A percentile compares a stretch with the other conserved stretches of the same genome.
Conservation (phyloP, 2,888 invertebrate species). For the Phortica okadai region DNA sequence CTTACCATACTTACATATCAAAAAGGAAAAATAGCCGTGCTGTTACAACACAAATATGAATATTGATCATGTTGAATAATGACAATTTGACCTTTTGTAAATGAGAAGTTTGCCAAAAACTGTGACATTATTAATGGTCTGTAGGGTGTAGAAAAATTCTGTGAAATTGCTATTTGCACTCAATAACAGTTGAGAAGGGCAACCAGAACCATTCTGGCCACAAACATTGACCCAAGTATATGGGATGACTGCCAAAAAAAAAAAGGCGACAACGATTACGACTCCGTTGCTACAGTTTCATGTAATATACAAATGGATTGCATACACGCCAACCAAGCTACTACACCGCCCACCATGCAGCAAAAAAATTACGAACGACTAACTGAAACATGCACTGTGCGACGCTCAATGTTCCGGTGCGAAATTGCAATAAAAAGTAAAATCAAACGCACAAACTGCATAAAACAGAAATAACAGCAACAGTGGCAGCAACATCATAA, state of each 20-base stretch:
- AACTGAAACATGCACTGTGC: neutral
- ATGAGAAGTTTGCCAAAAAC: no score
- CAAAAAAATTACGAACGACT: no score
- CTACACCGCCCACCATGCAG: neutral
- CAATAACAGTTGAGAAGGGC: constrained; percentile 71
- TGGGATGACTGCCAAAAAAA: constrained; percentile 68
- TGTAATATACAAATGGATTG: constrained; percentile 2
- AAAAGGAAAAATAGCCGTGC: no score
- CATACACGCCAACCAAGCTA: neutral
- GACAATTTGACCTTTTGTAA: no score
- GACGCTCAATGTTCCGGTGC: neutral
- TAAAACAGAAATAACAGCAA: constrained; percentile 31
- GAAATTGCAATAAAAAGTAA: constrained; percentile 10
- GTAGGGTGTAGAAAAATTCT: constrained; percentile 57
- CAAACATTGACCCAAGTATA: constrained; percentile 66
- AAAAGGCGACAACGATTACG: constrained; percentile 47
- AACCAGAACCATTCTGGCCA: constrained; percentile 74
- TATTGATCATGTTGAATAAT: no score
- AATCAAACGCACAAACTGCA: constrained; percentile 16
- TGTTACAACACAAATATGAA: no score
- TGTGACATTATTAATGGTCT: no score
- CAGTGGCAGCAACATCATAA: constrained; percentile 11
- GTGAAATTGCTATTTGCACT: constrained; percentile 73
- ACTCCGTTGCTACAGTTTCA: neutral
- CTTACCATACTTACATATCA: no score